Conservation (phyloP, 1,140 invertebrate genomes). For the Leptinotarsa texana region DNA sequence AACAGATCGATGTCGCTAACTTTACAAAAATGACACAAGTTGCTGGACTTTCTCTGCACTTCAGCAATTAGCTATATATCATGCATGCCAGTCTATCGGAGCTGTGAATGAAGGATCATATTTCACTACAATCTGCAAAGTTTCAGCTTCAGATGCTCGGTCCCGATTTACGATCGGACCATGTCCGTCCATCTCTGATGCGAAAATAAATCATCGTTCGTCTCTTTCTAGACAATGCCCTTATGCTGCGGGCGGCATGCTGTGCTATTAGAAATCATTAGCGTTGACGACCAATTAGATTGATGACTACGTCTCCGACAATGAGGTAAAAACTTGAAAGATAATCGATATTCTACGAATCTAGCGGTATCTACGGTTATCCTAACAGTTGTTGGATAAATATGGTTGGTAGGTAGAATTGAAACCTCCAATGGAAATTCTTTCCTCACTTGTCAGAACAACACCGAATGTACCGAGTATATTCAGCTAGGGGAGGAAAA, state of each 20-base stretch:
- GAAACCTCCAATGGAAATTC: no score
- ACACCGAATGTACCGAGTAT: no score
- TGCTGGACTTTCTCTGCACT: slow-evolving; percentile 24
- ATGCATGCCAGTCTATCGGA: slow-evolving; percentile 47
- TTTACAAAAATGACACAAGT: neutral
- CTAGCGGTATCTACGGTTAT: no score
- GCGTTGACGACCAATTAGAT: slow-evolving; percentile 1
- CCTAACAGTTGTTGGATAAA: no score
- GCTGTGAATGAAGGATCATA: slow-evolving; percentile 51
- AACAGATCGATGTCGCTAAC: no score
- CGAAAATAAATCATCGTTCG: slow-evolving; percentile 36
- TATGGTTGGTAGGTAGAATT: no score
- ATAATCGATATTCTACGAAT: no score
- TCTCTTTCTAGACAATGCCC: slow-evolving; percentile 8
- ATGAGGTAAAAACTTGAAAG: no score
- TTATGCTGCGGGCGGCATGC: slow-evolving; percentile 4
- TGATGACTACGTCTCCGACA: neutral
- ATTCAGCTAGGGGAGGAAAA: no score
- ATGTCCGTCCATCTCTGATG: slow-evolving; percentile 34
- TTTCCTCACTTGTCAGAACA: no score
- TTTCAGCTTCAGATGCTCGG: slow-evolving; percentile 47
- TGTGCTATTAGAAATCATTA: slow-evolving; percentile 25
- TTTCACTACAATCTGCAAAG: slow-evolving; percentile 49
- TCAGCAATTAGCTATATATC: slow-evolving; percentile 48
- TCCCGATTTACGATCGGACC: slow-evolving; percentile 46